phyloP scores from a whole-genome alignment of 2,888 invertebrate species.

The Pachliopta kotzebuea region DNA sequence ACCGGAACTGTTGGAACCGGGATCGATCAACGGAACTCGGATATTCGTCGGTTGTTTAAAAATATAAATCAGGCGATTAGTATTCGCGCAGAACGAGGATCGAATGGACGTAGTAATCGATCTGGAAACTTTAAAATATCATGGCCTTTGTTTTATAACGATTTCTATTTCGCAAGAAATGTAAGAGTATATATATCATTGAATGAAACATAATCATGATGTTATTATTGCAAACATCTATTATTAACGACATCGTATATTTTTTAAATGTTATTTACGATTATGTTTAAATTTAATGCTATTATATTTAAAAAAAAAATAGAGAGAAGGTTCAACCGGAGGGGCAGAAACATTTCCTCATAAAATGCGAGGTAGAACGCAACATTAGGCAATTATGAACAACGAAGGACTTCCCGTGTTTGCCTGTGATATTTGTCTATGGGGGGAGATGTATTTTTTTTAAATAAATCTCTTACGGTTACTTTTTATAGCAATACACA shows the following conservation, averaged over 20 bases:
- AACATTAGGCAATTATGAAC: constrained; percentile 59
- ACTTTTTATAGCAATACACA: neutral
- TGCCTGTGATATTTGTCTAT: constrained; percentile 60
- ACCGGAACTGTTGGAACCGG: constrained; percentile 71
- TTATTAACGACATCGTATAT: neutral
- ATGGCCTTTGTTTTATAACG: constrained; percentile 6
- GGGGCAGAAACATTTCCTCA: constrained; percentile 47
- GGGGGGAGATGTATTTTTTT: constrained; percentile 36
- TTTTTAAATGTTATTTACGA: neutral
- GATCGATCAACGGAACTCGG: constrained; percentile 68
- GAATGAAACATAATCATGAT: too few relatives aligned
- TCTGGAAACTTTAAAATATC: constrained; percentile 35
- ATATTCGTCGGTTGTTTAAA: constrained; percentile 70
- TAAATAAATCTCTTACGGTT: neutral
- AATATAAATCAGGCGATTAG: constrained; percentile 75
- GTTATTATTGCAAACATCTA: too few relatives aligned
- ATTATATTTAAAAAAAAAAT: constrained; percentile 7
- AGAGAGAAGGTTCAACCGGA: constrained; percentile 37
- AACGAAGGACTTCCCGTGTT: constrained; percentile 56
- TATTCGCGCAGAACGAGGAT: constrained; percentile 54
- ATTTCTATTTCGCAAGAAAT: neutral
- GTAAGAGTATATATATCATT: neutral
- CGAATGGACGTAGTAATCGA: constrained; percentile 31
- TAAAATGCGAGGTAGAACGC: constrained; percentile 58
- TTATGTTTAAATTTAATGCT: constrained; percentile 9